Evolutionary conservation across 64 coral and sea anemone genomes (phyloP), one percentile per base, ranked within the genome.

Genomic region (Montipora cactus): DNA sequence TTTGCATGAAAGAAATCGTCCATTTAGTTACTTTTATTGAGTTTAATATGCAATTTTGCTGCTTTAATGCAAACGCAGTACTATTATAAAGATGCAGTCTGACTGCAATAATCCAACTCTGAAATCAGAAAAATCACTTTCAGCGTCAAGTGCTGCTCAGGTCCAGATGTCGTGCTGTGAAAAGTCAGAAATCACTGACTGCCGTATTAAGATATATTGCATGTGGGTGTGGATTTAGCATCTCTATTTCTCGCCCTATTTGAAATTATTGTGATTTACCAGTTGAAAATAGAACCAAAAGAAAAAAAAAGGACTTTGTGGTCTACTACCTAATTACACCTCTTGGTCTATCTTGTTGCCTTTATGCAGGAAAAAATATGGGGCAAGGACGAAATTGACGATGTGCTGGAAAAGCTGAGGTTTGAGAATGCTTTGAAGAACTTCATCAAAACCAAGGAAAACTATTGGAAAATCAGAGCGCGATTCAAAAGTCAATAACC

Each of bases 311-410:
- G 44, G 2, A 14, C 74, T 76, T 22, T 14, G 74, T 76, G 74
- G 44, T 46, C 74, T 25, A 47, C 47, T 47, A 46, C 74, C 37
- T 47, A 76, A 44, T 11, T 9, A 76, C 20, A 76, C 12, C 21
- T 76, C 74, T 76, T 44, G 25, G 25, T 46, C 74, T 46, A 76
- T 76, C 74, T 76, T 47, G 13, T 46, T 76, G 23, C 74, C 74
- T 46, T 76, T 76, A 76, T 76, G 23, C 74, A 76, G 74, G 74
- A 76, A 76, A 76, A 76, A 76, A 47, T 47, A 47, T 76, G 74
- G 74, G 74, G 74, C 44, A 9, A 76, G 74, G 45, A 78, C 45
- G 10, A 78, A n/a, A 71, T 71, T 71, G 68, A 71, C 68, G 68
- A 71, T 71, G 68, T 71, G 1, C 20, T 71, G 68, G 68, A 71